Conservation (phyloP, 2,113 vertebrate species). For the Crotalus viridis region DNA sequence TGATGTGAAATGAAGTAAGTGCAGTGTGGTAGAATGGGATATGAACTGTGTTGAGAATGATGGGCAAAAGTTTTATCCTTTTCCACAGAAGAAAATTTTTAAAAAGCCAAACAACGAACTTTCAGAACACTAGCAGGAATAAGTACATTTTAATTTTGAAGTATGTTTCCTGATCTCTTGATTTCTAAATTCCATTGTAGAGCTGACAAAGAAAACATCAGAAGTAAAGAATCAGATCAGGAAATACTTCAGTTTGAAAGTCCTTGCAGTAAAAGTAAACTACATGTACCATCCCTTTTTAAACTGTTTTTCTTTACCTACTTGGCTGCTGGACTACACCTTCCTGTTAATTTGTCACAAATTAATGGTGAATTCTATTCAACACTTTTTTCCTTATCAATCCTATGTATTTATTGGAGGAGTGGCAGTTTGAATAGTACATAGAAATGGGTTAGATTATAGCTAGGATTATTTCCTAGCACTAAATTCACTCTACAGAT, state of each 20-base stretch:
- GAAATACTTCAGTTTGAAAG: not conserved
- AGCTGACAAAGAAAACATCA: not conserved
- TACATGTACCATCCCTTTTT: not conserved
- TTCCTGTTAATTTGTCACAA: not conserved
- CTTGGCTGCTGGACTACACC: not conserved
- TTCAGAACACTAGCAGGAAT: not conserved
- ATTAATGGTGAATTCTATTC: not conserved
- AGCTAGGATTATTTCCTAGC: not conserved
- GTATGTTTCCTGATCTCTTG: not conserved
- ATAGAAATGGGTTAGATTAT: too few relatives aligned
- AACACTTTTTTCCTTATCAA: not conserved
- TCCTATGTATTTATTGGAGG: not conserved
- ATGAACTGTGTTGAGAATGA: not conserved
- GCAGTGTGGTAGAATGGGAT: not conserved
- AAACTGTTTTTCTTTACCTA: not conserved
- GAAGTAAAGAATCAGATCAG: not conserved
- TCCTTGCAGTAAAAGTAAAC: not conserved
- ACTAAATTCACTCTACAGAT: not conserved
- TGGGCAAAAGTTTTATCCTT: not conserved
- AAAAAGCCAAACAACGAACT: not conserved
- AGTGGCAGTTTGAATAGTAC: not conserved
- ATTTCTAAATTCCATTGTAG: not conserved
- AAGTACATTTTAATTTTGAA: not conserved
- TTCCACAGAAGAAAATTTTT: not conserved
- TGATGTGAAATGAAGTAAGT: not conserved